Base-by-base conservation (phyloP, 2,888 invertebrate genomes). In the Amphimallon solstitiale region DNA sequence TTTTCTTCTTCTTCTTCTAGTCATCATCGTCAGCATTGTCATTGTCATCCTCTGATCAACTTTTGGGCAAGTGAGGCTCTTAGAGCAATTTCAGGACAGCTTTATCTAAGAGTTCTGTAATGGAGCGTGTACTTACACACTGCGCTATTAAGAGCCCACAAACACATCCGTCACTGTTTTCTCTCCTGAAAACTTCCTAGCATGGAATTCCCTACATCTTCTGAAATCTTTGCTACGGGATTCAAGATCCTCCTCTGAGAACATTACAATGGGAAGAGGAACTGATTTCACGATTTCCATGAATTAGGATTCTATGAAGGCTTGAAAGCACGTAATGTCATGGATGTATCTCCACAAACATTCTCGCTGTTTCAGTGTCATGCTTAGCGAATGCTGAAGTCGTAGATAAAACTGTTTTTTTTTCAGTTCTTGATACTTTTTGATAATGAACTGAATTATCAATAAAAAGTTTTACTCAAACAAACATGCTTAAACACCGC, bases 141-240 rank as follows among this genome's bases (percentile, higher is more conserved):
- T 21, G 12, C 12, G 15, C n/a, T 19, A 14, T 40, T 4, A 6
- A 4, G 15, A 14, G 2, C 40, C 2, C 3, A 12, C 12, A 40
- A 40, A 4, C 2, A 40, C 7, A 14, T 6, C 3, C 2, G 12
- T 40, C 46, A 15, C 15, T 46, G 46, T 46, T 14, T 14, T 14
- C 46, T 46, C 46, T 15, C 46, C 3, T 10, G 46, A 46, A 46
- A n/a, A 46, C 46, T 46, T 46, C 15, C 46, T 9, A 10, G 14
- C 2, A 14, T 23, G 5, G 5, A 23, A 23, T 23, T 23, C 23
- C 23, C 23, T 23, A 23, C 3, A 5, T 23, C 23, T 46, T 12
- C 6, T 17, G 15, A 46, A 46, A 21, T 46, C 46, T 46, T 46
- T 46, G 21, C 15, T 46, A 7, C 17, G 15, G 3, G 46, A 46